phyloP scores from a whole-genome alignment of 2,113 vertebrate genomes.

The Xiphophorus hellerii region DNA sequence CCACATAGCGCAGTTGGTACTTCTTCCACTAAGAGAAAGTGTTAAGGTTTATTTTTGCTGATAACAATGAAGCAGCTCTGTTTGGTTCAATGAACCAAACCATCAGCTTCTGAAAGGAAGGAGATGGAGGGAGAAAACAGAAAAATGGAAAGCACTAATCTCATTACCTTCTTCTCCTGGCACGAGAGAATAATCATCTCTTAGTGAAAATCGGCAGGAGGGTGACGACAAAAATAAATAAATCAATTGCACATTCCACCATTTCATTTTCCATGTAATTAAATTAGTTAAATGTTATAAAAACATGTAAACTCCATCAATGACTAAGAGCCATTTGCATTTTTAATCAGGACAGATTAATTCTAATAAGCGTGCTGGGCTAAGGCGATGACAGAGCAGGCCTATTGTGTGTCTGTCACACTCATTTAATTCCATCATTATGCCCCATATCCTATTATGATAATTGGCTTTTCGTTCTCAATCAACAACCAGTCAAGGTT shows the following conservation, averaged over 20 bases:
- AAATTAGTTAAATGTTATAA: slow-evolving; percentile 80
- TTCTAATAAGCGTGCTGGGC: slow-evolving; percentile 76
- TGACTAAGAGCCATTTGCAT: slow-evolving; percentile 81
- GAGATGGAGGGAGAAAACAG: slow-evolving; percentile 49
- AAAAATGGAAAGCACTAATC: slow-evolving; percentile 63
- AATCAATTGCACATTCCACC: slow-evolving; percentile 60
- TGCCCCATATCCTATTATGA: slow-evolving; percentile 78
- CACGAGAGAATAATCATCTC: slow-evolving; percentile 69
- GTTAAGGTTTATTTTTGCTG: slow-evolving; percentile 31
- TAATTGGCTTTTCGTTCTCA: slow-evolving; percentile 78
- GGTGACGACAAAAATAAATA: slow-evolving; percentile 36
- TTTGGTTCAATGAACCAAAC: slow-evolving; percentile 66
- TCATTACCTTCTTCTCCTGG: slow-evolving; percentile 74
- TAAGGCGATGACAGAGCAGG: slow-evolving; percentile 73
- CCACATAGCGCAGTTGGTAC: slow-evolving; percentile 61
- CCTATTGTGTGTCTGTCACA: slow-evolving; percentile 79
- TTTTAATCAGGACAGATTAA: slow-evolving; percentile 82
- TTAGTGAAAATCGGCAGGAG: slow-evolving; percentile 54
- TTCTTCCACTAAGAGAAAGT: slow-evolving; percentile 59
- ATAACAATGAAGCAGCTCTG: slow-evolving; percentile 61
- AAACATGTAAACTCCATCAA: slow-evolving; percentile 80
- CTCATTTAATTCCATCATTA: slow-evolving; percentile 78
- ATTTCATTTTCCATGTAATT: slow-evolving; percentile 83
- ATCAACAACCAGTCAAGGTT: slow-evolving; percentile 75
- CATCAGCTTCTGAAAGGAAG: slow-evolving; percentile 54